phyloP scores from a whole-genome alignment of 1,140 invertebrate species.

The Pseudomyrmex pallidus region DNA sequence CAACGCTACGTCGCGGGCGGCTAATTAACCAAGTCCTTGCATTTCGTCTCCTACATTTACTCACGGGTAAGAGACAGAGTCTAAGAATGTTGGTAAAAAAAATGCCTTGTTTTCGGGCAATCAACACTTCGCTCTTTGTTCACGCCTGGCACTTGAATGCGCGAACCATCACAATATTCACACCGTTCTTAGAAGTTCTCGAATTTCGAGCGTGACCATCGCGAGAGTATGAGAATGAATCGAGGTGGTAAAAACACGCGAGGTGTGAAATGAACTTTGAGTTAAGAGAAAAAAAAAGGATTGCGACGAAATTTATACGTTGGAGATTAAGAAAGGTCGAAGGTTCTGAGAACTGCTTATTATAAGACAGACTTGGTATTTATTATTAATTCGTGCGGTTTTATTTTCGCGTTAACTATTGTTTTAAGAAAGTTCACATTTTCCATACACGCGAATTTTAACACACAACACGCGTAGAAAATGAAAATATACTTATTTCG shows the following conservation, averaged over 20 bases:
- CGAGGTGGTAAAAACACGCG: slow-evolving; percentile 66
- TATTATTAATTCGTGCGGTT: slow-evolving; percentile 11
- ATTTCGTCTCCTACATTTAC: slow-evolving; percentile 38
- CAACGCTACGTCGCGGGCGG: not conserved
- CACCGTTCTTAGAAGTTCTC: slow-evolving; percentile 77
- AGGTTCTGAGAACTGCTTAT: slow-evolving; percentile 59
- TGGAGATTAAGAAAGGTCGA: slow-evolving; percentile 52
- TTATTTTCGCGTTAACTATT: not conserved
- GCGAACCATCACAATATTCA: slow-evolving; percentile 83
- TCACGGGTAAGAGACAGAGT: slow-evolving; percentile 62
- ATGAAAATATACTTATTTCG: not conserved
- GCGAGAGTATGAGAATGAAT: slow-evolving; percentile 73
- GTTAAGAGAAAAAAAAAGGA: slow-evolving; percentile 61
- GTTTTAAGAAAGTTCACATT: not conserved
- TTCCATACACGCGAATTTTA: not conserved
- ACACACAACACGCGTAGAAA: not conserved
- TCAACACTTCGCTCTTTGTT: slow-evolving; percentile 83
- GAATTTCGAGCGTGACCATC: slow-evolving; percentile 79
- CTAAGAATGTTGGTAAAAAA: slow-evolving; percentile 68
- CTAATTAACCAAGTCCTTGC: slow-evolving; percentile 38
- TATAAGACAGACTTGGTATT: not conserved
- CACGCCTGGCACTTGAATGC: slow-evolving; percentile 78
- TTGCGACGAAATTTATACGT: not conserved
- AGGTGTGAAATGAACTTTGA: slow-evolving; percentile 79
- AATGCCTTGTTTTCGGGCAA: slow-evolving; percentile 82